Percentiles rank a stretch among this genome's conserved stretches.
phyloP scores from a whole-genome alignment of 2,797 vertebrate genomes.

The Lacerta bilineata region DNA sequence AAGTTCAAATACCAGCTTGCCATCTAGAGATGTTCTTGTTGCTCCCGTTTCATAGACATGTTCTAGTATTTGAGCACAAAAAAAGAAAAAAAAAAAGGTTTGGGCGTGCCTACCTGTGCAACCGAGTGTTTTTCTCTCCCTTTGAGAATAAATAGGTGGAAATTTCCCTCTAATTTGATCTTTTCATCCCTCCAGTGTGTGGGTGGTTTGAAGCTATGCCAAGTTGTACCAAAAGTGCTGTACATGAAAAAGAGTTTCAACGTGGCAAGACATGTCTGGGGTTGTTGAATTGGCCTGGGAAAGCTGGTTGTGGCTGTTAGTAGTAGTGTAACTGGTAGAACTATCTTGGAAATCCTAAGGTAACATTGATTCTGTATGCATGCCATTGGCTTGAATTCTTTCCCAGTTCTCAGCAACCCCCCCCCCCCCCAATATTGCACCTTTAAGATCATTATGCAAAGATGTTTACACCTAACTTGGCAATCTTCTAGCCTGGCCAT shows the following conservation, averaged over 20 bases:
- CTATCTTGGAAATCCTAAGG: slow-evolving; percentile 69
- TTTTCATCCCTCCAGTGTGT: slow-evolving; percentile 64
- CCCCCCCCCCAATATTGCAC: slow-evolving; percentile 46
- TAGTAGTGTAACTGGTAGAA: slow-evolving; percentile 38
- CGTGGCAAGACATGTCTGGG: slow-evolving; percentile 79
- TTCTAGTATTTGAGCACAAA: slow-evolving; percentile 2
- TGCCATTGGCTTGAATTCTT: slow-evolving; percentile 72
- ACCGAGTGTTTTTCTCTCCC: neutral
- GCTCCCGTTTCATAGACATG: neutral
- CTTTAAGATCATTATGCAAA: slow-evolving; percentile 61
- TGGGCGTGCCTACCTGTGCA: slow-evolving; percentile 39
- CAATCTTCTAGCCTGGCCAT: slow-evolving; percentile 50
- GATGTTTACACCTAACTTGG: slow-evolving; percentile 59
- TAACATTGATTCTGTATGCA: slow-evolving; percentile 73
- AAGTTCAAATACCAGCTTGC: neutral
- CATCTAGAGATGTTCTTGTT: slow-evolving; percentile 13
- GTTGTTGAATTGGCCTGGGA: slow-evolving; percentile 74
- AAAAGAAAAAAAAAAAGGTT: slow-evolving; percentile 30
- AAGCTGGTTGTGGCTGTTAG: slow-evolving; percentile 75
- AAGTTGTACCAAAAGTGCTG: slow-evolving; percentile 57
- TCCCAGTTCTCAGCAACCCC: slow-evolving; percentile 62
- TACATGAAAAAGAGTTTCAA: slow-evolving; percentile 70
- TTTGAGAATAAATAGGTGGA: slow-evolving; percentile 56
- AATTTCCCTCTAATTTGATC: slow-evolving; percentile 72
- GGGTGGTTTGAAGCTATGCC: slow-evolving; percentile 60